Conservation (phyloP, 2,888 invertebrate species). For the Invenusta paracnida region DNA sequence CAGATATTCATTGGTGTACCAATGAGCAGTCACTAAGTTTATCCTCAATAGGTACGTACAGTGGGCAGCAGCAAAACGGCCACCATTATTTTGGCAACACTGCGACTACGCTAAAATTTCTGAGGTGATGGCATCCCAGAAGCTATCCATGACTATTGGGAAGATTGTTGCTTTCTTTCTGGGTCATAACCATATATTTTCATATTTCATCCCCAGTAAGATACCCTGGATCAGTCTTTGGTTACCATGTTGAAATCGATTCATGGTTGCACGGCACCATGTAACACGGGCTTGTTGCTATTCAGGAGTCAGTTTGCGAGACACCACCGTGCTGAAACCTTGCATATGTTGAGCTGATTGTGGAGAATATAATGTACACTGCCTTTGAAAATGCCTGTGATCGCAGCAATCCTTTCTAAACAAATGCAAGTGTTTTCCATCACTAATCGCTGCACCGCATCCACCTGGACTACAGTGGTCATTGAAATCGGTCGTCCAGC, state of each 20-base stretch:
- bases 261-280: constrained; percentile 2
- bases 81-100: neutral
- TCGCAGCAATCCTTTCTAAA: neutral
- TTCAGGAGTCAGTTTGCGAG: neutral
- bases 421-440: neutral
- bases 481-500: neutral
- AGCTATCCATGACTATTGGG: neutral
- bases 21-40: neutral
- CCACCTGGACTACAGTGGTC: neutral
- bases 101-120: neutral
- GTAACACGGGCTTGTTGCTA: constrained; percentile 1
- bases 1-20: neutral
- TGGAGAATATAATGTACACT: neutral
- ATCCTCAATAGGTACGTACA: neutral
- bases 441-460: neutral
- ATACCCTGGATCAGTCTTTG: constrained; percentile 6
- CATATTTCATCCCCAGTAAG: neutral
- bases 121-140: neutral
- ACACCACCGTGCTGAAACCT: neutral
- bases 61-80: neutral
- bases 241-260: constrained; percentile 3
- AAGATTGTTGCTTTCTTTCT: neutral
- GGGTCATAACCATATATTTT: neutral
- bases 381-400: neutral
- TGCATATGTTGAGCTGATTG: neutral